Evolutionary conservation across 2,113 vertebrate species (phyloP).

Genomic region (Gnathonemus longibarbis): DNA sequence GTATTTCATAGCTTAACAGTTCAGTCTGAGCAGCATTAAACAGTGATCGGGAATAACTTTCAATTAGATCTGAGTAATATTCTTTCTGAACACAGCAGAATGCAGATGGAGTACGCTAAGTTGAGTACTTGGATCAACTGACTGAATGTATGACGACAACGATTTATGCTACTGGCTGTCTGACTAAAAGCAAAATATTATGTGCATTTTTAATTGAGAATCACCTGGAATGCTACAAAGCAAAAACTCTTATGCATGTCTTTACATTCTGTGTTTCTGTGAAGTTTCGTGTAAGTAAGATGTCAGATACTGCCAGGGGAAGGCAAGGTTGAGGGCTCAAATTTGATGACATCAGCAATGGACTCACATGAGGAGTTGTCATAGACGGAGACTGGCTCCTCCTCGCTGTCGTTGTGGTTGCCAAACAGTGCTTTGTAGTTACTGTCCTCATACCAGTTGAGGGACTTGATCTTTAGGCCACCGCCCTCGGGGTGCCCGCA

Average conservation of each 20-base stretch:
- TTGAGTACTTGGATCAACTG: neutral
- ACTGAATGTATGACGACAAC: neutral
- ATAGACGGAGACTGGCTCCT: conserved; percentile 59
- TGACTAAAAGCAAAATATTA: neutral
- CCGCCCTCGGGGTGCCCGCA: conserved; percentile 93
- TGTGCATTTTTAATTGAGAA: neutral
- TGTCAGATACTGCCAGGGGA: neutral
- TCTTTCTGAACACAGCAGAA: neutral
- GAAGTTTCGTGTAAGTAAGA: neutral
- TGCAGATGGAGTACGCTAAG: neutral
- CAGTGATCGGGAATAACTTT: neutral
- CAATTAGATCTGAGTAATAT: neutral
- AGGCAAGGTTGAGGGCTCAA: neutral
- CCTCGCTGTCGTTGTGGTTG: conserved; percentile 73
- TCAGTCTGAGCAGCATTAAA: neutral
- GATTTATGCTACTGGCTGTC: neutral
- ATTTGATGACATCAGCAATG: neutral
- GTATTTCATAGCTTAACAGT: neutral
- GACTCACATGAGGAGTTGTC: conserved; percentile 66
- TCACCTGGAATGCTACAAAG: neutral
- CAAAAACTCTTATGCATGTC: neutral
- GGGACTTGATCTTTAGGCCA: conserved; percentile 93
- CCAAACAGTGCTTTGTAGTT: conserved; percentile 94
- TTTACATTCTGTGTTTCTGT: neutral
- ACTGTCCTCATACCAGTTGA: conserved; percentile 97